These are phyloP conservation scores for Laterallus jamaicensis DNA, from an alignment of 2,113 vertebrate species.

Conservation along the genomic window DNA sequence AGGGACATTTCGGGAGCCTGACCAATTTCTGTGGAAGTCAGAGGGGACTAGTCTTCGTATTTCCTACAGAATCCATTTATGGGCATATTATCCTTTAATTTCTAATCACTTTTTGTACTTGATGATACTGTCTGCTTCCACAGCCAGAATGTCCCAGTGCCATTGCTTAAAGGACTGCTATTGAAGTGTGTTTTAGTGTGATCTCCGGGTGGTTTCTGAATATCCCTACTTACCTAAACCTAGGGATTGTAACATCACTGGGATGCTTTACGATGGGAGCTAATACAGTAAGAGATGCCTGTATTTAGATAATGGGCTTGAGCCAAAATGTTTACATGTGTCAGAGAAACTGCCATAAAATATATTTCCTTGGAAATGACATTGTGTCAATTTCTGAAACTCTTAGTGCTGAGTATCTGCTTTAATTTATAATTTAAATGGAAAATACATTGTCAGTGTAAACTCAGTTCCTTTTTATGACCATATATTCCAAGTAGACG, in stretches of 20 bases:
- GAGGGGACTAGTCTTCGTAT: neutral
- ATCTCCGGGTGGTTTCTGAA: neutral
- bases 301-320: neutral
- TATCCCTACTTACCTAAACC: neutral
- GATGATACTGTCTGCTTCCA: neutral
- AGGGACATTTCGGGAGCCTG: neutral
- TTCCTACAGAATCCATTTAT: neutral
- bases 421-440: conserved; percentile 22
- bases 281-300: neutral
- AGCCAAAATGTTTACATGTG: conserved; percentile 3
- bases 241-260: neutral
- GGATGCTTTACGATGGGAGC: neutral
- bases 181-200: neutral
- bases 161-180: neutral
- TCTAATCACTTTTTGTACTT: neutral
- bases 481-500: neutral
- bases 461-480: neutral
- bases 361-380: neutral
- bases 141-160: neutral
- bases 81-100: neutral
- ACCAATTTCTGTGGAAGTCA: neutral
- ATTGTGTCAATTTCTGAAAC: conserved; percentile 22
- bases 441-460: neutral
- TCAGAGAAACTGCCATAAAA: conserved; percentile 8
- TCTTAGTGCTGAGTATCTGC: neutral